Percentiles rank a stretch among this genome's conserved stretches.
phyloP scores from a whole-genome alignment of 2,113 vertebrate genomes.

The Albula glossodonta region DNA sequence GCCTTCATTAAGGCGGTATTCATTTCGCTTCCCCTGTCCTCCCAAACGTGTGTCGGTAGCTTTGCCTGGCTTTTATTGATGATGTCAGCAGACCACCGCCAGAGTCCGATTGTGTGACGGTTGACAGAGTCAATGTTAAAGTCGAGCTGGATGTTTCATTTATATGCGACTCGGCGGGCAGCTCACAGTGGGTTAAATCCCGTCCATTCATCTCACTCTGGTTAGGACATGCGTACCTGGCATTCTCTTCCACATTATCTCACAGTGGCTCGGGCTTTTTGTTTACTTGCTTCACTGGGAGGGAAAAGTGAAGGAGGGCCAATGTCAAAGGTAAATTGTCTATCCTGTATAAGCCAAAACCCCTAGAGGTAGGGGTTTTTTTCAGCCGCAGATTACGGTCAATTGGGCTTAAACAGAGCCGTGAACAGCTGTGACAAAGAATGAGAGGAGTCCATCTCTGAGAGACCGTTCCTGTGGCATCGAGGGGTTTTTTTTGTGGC shows the following conservation, averaged over 20 bases:
- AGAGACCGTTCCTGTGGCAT: not conserved
- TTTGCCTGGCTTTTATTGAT: not conserved
- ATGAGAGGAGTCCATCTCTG: not conserved
- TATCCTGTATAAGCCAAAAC: not conserved
- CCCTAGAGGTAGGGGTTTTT: not conserved
- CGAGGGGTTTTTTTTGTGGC: not conserved
- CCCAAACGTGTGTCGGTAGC: not conserved
- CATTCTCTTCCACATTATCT: not conserved
- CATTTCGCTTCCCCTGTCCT: too few species aligned
- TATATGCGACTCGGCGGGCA: not conserved
- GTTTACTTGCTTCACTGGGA: not conserved
- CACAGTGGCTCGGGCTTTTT: not conserved
- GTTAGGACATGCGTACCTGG: not conserved
- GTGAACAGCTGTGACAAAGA: not conserved
- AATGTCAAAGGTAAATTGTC: conserved; percentile 10
- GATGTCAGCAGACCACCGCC: not conserved
- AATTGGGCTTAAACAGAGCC: conserved; percentile 15
- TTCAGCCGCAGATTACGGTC: conserved; percentile 1
- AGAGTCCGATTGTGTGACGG: not conserved
- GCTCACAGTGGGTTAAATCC: conserved; percentile 3
- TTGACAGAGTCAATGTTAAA: not conserved
- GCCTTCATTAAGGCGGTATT: not conserved
- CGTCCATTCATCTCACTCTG: not conserved
- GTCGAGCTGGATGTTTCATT: not conserved
- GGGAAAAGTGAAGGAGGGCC: not conserved